Base-by-base conservation (phyloP, 2,888 invertebrate species). In the Dasypogon diadema region DNA sequence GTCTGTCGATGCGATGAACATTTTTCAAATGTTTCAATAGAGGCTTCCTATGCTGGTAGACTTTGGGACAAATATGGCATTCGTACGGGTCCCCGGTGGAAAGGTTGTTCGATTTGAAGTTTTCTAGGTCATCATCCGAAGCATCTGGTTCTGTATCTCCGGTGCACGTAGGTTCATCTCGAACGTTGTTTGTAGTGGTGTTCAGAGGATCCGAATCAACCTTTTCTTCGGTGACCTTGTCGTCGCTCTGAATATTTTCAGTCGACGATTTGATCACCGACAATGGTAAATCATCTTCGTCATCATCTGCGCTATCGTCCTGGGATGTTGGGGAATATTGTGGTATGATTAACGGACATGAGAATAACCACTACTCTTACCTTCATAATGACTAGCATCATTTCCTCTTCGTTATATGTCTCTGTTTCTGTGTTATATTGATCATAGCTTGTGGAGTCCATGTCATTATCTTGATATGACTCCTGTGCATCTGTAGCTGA, bases 1-100 rank as follows among this genome's bases (percentile, higher is more conserved):
- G 75, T 6, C 81, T 30, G 21, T 46, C 18, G 5, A 56, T 77
- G 18, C 82, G 81, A 76, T 85, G 86, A 70, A 84, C 83, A 2
- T 82, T 81, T 6, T 82, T 80, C 42, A 86, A 78, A 80, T 86
- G 86, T 21, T 83, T 84, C 30, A 84, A 83, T 73, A 83, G 84
- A 0, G 85, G 83, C 55, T 85, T 84, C 2, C 83, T 82, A 58
- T 85, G 83, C 48, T 84, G 82, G 76, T 85, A 85, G 22, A 84
- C 82, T 76, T 85, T 84, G 0, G 85, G 82, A 68, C 85, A 85
- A 51, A 82, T 80, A 3, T 82, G 81, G 75, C 85, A 85, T 75
- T 83, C 78, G 81, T 84, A 84, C 2, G 80, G 79, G 76, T 81
- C 83, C 30, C 22, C 46, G 56, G 2, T 21, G 22, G 18, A 54